These are phyloP conservation scores for Stramonita haemastoma DNA, from an alignment of 2,888 invertebrate species.

Conservation along the genomic window DNA sequence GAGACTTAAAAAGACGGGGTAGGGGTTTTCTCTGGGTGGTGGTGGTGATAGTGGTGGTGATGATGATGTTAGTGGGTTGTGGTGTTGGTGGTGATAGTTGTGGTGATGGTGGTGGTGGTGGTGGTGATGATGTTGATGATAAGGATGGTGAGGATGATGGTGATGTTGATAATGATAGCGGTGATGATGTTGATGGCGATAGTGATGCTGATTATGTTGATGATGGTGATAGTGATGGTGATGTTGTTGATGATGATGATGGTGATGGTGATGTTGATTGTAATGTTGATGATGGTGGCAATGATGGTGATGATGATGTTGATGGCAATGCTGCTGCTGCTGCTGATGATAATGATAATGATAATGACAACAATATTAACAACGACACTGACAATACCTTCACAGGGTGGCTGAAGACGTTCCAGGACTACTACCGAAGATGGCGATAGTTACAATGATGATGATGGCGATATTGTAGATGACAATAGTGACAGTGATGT, in stretches of 20 bases:
- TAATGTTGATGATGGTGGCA: not conserved
- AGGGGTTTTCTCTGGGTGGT: not conserved
- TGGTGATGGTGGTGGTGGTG: no score
- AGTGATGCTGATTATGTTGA: not conserved
- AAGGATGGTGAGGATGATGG: no score
- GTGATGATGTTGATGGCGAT: not conserved
- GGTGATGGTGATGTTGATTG: not conserved
- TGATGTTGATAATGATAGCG: no score
- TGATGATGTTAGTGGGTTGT: not conserved
- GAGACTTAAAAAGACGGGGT: not conserved
- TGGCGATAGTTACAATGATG: not conserved
- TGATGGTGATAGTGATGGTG: not conserved
- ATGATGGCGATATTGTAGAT: not conserved
- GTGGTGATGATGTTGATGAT: not conserved
- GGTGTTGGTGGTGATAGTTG: no score
- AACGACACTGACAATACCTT: not conserved
- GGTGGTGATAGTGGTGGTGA: not conserved
- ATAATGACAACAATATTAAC: not conserved
- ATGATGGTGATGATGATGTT: not conserved
- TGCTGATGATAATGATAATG: not conserved
- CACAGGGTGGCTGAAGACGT: constrained; percentile 94
- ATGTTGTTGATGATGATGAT: not conserved
- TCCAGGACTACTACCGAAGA: constrained; percentile 91
- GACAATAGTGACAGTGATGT: not conserved
- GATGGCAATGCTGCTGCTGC: not conserved